Percentiles rank a stretch among this genome's conserved stretches.
These are phyloP conservation scores for Malurus alboscapulatus DNA, from an alignment of 2,113 vertebrate species.

Conservation along the genomic window DNA sequence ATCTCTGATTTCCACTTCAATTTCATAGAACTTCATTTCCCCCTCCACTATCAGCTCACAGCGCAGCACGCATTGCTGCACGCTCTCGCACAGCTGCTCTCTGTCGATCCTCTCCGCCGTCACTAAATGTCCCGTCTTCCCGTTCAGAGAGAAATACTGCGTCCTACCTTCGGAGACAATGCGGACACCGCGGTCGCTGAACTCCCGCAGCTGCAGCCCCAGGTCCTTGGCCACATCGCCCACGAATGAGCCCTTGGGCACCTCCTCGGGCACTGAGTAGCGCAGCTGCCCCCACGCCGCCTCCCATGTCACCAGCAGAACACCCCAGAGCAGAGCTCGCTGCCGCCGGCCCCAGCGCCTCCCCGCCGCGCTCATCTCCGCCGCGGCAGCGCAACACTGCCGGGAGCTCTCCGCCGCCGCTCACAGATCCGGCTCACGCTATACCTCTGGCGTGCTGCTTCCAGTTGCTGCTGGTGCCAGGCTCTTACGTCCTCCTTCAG, in stretches of 20 bases:
- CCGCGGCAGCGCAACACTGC: not conserved
- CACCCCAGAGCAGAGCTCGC: too few species aligned
- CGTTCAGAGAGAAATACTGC: not conserved
- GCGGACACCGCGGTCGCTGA: accelerated
- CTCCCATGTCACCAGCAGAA: too few species aligned
- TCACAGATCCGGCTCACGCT: not conserved
- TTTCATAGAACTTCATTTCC: too few species aligned
- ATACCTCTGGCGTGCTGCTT: too few species aligned
- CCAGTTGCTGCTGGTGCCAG: not conserved
- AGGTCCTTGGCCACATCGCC: not conserved
- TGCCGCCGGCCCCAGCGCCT: too few species aligned
- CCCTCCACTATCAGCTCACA: too few species aligned
- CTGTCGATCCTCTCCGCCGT: not conserved
- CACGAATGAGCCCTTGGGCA: not conserved
- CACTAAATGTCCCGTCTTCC: not conserved
- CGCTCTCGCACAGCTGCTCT: not conserved
- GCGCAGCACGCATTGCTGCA: not conserved
- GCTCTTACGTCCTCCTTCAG: accelerated
- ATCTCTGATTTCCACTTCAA: too few species aligned
- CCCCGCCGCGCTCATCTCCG: not conserved
- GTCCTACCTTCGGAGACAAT: accelerated
- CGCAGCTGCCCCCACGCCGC: too few species aligned
- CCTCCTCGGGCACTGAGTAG: not conserved
- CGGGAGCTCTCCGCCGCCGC: too few species aligned
- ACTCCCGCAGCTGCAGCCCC: not conserved